Percentiles rank a stretch among this genome's conserved stretches.
Evolutionary conservation across 2,888 invertebrate genomes (phyloP).

Genomic region (Ornithoptera priamus): DNA sequence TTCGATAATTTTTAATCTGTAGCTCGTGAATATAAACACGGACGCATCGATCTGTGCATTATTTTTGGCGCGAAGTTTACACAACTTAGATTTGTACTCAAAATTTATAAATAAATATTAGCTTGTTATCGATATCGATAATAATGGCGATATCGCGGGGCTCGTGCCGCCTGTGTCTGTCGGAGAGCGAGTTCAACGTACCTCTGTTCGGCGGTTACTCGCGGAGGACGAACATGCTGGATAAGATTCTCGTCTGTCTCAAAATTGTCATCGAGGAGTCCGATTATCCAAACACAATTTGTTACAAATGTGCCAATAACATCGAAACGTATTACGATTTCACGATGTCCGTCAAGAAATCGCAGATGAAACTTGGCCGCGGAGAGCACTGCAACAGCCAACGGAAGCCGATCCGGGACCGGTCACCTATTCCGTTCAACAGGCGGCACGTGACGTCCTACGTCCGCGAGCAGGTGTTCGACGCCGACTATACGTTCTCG

Average conservation of each 20-base stretch:
- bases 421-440: slow-evolving; percentile 37
- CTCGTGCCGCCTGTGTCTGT: slow-evolving; percentile 63
- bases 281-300: slow-evolving; percentile 59
- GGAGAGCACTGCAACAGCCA: slow-evolving; percentile 42
- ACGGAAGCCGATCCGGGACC: slow-evolving; percentile 33
- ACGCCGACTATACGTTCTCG: slow-evolving; percentile 65
- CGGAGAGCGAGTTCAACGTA: slow-evolving; percentile 64
- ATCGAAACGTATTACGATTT: slow-evolving; percentile 67
- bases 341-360: slow-evolving; percentile 54
- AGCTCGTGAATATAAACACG: slow-evolving; percentile 4
- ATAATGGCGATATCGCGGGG: slow-evolving; percentile 61
- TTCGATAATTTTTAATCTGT: slow-evolving; percentile 26
- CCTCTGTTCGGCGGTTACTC: slow-evolving; percentile 60
- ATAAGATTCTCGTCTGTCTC: slow-evolving; percentile 63
- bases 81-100: slow-evolving; percentile 15
- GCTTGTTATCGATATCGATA: slow-evolving; percentile 17
- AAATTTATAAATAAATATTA: slow-evolving; percentile 15
- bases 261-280: slow-evolving; percentile 61
- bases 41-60: slow-evolving; percentile 18
- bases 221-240: slow-evolving; percentile 54
- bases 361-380: slow-evolving; percentile 45
- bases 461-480: slow-evolving; percentile 59
- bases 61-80: slow-evolving; percentile 24
- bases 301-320: slow-evolving; percentile 64
- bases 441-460: slow-evolving; percentile 56